Conservation (phyloP, 2,113 vertebrate genomes). For the Gorsachius goisagi region DNA sequence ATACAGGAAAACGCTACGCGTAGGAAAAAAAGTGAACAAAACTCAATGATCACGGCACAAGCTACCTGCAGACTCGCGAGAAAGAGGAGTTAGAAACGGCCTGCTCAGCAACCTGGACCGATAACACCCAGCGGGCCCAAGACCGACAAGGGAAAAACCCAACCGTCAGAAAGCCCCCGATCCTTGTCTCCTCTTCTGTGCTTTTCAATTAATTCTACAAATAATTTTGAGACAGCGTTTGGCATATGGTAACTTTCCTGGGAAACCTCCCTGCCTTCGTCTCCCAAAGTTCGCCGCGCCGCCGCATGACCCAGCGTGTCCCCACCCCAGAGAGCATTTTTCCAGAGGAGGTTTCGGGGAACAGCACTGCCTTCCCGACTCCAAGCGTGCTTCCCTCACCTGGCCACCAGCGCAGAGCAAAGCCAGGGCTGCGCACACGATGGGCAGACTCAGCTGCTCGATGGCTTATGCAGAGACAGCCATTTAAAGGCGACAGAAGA, state of each 20-base stretch:
- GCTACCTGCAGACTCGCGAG: background rate
- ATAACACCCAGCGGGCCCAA: no score
- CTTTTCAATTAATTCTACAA: background rate
- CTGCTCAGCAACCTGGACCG: background rate
- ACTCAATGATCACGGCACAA: background rate
- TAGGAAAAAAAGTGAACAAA: background rate
- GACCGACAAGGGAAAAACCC: no score
- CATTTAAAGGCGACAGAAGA: background rate
- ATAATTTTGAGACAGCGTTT: background rate
- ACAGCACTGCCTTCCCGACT: background rate
- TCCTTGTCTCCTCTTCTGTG: background rate
- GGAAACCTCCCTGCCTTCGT: background rate
- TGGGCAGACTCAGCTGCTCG: background rate
- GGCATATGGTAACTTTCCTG: background rate
- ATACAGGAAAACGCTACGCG: no score
- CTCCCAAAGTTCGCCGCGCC: rapidly evolving
- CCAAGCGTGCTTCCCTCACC: background rate
- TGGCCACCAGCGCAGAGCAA: background rate
- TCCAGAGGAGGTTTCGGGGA: background rate
- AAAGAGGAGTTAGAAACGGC: background rate
- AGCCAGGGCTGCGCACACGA: background rate
- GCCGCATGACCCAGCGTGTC: background rate
- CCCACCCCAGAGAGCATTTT: background rate
- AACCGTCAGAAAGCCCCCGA: background rate
- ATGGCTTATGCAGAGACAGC: background rate